phyloP scores from a whole-genome alignment of 1,140 invertebrate species.

The Cyrtorhinus lividipennis region DNA sequence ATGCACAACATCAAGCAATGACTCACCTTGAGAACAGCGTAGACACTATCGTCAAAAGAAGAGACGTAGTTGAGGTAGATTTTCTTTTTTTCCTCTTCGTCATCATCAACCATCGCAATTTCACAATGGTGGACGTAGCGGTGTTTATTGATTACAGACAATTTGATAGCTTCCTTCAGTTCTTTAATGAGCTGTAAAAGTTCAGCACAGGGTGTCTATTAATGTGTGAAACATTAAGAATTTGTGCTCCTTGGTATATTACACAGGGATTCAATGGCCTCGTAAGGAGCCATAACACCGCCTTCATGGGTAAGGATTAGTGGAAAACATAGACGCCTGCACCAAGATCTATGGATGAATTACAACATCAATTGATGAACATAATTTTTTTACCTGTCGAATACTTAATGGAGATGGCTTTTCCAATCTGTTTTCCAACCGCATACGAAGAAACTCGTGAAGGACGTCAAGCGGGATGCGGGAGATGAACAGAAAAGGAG shows the following conservation, averaged over 20 bases:
- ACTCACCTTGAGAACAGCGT: slow-evolving; percentile 46
- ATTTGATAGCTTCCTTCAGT: slow-evolving; percentile 66
- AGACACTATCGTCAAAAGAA: slow-evolving; percentile 63
- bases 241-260: no score
- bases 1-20: slow-evolving; percentile 13
- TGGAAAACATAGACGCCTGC: no score
- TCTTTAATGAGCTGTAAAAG: slow-evolving; percentile 63
- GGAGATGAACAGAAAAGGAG: slow-evolving; percentile 69
- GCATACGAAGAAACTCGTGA: slow-evolving; percentile 70
- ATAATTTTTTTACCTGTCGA: slow-evolving; percentile 42
- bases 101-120: slow-evolving; percentile 44
- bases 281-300: no score
- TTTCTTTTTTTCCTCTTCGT: slow-evolving; percentile 31
- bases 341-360: no score
- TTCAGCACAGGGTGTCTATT: no score
- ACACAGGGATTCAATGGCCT: no score
- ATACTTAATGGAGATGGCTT: slow-evolving; percentile 73
- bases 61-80: slow-evolving; percentile 42
- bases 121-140: slow-evolving; percentile 49
- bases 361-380: no score
- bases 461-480: slow-evolving; percentile 70
- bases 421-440: slow-evolving; percentile 66
- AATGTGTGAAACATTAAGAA: no score
- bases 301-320: no score
- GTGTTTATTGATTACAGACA: slow-evolving; percentile 60